These are phyloP conservation scores for Pterostichus niger DNA, from an alignment of 2,888 invertebrate genomes.

Conservation along the genomic window DNA sequence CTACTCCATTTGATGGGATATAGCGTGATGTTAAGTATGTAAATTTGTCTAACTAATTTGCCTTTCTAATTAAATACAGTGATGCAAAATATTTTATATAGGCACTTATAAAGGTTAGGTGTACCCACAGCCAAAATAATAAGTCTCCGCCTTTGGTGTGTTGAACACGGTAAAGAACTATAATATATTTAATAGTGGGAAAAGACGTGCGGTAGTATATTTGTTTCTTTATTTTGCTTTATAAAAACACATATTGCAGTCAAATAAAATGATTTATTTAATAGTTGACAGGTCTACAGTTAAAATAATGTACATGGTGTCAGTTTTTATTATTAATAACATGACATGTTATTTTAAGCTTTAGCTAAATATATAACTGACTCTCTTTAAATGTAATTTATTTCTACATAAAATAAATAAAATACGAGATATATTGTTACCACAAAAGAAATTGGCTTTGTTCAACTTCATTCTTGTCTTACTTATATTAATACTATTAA, in stretches of 20 bases:
- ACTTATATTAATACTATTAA: no score
- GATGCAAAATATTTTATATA: no score
- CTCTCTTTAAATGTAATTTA: not conserved
- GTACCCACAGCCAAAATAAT: no score
- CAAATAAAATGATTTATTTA: slow-evolving; percentile 21
- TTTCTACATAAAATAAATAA: not conserved
- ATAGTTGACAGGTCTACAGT: slow-evolving; percentile 12
- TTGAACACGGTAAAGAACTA: not conserved
- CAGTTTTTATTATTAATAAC: slow-evolving; percentile 44
- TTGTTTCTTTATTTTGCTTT: not conserved
- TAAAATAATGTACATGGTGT: slow-evolving; percentile 26
- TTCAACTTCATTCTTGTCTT: no score
- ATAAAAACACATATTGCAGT: not conserved
- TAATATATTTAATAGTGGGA: not conserved
- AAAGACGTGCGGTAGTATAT: no score
- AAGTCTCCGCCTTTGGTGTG: no score
- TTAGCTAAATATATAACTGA: not conserved
- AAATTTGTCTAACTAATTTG: no score
- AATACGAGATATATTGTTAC: not conserved
- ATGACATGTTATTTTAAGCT: not conserved
- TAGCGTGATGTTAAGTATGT: no score
- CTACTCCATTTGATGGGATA: no score
- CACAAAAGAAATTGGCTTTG: not conserved
- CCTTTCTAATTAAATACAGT: not conserved
- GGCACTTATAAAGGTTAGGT: no score